These are phyloP conservation scores for Drosophila sordidapex DNA, from an alignment of 2,888 invertebrate species.

Conservation along the genomic window DNA sequence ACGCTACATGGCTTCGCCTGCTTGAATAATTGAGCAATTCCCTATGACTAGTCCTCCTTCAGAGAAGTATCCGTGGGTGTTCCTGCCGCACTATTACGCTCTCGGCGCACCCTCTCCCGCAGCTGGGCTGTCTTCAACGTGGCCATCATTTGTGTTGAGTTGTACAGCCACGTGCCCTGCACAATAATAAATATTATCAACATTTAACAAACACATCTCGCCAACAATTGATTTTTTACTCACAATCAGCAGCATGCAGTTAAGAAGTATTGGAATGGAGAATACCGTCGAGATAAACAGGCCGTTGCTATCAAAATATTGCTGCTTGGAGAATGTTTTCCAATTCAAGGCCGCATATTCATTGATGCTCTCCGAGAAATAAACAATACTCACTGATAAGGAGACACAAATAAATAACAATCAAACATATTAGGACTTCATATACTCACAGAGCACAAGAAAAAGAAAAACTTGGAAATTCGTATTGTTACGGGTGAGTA, in stretches of 20 bases:
- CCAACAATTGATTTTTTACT: conserved; percentile 84
- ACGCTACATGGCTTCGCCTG: conserved; percentile 5
- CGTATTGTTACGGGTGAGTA: conserved; percentile 93
- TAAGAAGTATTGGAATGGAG: conserved; percentile 95
- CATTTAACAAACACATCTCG: conserved; percentile 7
- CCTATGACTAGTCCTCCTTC: conserved; percentile 48
- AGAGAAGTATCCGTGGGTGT: background rate
- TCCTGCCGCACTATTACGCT: conserved; percentile 57
- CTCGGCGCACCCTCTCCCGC: conserved; percentile 88
- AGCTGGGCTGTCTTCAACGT: conserved; percentile 93
- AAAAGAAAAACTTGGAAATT: conserved; percentile 94
- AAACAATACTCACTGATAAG: conserved; percentile 92
- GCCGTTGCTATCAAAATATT: conserved; percentile 97
- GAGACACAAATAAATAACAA: conserved; percentile 3
- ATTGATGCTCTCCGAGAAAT: conserved; percentile 96
- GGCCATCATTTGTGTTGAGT: conserved; percentile 94
- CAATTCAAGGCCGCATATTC: conserved; percentile 95
- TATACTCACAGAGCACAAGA: conserved; percentile 90
- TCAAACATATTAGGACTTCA: background rate
- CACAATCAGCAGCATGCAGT: conserved; percentile 97
- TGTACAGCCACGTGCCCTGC: conserved; percentile 95
- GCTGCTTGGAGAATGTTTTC: conserved; percentile 94
- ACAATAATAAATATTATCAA: conserved; percentile 30
- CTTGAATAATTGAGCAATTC: conserved; percentile 3
- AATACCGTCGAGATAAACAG: conserved; percentile 97